A percentile compares a stretch with the other conserved stretches of the same genome.
Conservation (phyloP, 2,888 invertebrate genomes). For the Notocelia uddmanniana region DNA sequence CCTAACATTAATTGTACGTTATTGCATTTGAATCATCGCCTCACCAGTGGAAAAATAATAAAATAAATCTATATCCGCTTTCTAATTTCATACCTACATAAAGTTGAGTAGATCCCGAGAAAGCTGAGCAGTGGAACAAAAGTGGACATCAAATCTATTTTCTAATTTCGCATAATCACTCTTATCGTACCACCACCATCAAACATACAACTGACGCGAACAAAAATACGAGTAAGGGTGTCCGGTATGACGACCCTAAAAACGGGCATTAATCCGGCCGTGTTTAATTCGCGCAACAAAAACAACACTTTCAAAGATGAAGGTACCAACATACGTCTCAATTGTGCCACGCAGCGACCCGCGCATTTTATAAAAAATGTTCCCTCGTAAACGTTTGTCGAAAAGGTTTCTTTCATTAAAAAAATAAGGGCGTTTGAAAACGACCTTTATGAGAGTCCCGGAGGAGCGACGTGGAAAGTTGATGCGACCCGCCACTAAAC, state of each 20-base stretch:
- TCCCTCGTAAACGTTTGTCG: slow-evolving; percentile 43
- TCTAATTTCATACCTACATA: background rate
- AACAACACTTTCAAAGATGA: slow-evolving; percentile 44
- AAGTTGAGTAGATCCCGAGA: background rate
- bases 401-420: slow-evolving; percentile 44
- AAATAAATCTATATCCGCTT: background rate
- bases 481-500: slow-evolving; percentile 24
- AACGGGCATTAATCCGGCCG: slow-evolving; percentile 38
- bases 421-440: slow-evolving; percentile 35
- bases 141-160: slow-evolving; percentile 20
- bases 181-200: slow-evolving; percentile 30
- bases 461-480: slow-evolving; percentile 34
- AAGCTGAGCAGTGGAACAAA: background rate
- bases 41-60: background rate
- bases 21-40: background rate
- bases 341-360: slow-evolving; percentile 30
- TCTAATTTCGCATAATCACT: slow-evolving; percentile 22
- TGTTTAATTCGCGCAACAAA: slow-evolving; percentile 34
- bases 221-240: slow-evolving; percentile 34
- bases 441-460: slow-evolving; percentile 39
- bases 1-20: too few species aligned
- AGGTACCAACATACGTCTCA: slow-evolving; percentile 40
- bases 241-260: slow-evolving; percentile 36
- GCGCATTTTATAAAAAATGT: slow-evolving; percentile 43
- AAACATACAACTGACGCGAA: slow-evolving; percentile 21